Base-by-base conservation (phyloP, 53 echinoderm and acorn worm genomes). In the Actinopyga echinites region DNA sequence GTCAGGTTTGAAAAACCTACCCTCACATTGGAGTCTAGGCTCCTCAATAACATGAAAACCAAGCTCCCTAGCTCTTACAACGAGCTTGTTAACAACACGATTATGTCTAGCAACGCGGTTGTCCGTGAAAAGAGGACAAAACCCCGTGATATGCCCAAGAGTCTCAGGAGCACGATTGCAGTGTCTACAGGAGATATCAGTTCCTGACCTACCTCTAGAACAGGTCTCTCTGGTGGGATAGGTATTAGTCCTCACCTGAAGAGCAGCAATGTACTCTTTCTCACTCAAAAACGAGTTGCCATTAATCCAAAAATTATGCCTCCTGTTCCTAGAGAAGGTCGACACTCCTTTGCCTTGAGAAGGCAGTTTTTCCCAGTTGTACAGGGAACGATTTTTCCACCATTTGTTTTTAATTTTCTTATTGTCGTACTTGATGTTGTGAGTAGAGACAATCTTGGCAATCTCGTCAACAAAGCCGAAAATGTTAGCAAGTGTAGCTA, bases 71-170 rank as follows among this genome's bases (percentile, higher is more conserved):
- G 23, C 38, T n/a, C 6, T 69, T 8, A 5, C 42, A 6, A 23
- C 10, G 11, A 69, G 2, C 4, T 20, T 40, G 22, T 69, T 10
- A 38, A 44, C 69, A 1, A 69, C 10, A 1, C 42, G 13, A 23
- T 69, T 42, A 40, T 69, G 69, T 8, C 69, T 1, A 4, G 1
- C n/a, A 43, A 69, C n/a, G 6, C 69, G 17, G 43, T 69, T 69
- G 9, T 40, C 34, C 42, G 69, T 69, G 5, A 69, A 69, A 7
- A 40, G 17, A 1, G 69, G 69, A 42, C 69, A 69, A 22, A 23
- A 69, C 17, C 69, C 69, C 3, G 69, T 40, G 21, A 69, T 69
- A 28, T 69, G 45, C 6, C 69, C 69, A n/a, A 69, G 40, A 17
- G 69, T 42, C 8, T 69, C 45, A 13, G n/a, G 4, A 32, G 1